Evolutionary conservation across 2,888 invertebrate genomes (phyloP).

Genomic region (Mechanitis mazaeus): DNA sequence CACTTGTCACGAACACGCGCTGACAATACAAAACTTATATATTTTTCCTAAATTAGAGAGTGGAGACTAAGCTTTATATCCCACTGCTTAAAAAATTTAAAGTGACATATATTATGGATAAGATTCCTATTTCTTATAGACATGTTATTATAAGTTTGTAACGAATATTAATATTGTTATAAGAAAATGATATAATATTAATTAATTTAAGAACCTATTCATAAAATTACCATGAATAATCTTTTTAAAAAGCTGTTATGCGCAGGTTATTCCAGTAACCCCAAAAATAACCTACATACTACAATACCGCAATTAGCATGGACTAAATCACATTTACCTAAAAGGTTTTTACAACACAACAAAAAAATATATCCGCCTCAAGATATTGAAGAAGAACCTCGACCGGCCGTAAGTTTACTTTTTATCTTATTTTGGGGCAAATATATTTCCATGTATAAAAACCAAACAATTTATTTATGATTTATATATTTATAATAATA

Average conservation of each 20-base stretch:
- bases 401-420: slow-evolving; percentile 86
- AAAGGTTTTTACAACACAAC: slow-evolving; percentile 81
- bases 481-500: no score
- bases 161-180: no score
- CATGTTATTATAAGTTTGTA: no score
- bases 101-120: no score
- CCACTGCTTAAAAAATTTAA: no score
- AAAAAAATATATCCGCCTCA: slow-evolving; percentile 88
- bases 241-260: slow-evolving; percentile 20
- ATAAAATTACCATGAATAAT: slow-evolving; percentile 26
- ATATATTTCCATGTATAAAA: neutral
- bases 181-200: no score
- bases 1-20: no score
- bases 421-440: neutral
- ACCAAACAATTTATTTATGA: no score
- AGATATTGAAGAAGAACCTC: slow-evolving; percentile 80
- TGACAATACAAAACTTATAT: no score
- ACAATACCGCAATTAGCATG: slow-evolving; percentile 49
- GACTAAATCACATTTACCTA: slow-evolving; percentile 60
- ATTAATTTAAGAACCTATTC: neutral
- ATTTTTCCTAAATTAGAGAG: no score
- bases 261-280: slow-evolving; percentile 12
- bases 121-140: no score
- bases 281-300: slow-evolving; percentile 44
- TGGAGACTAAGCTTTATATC: no score